Evolutionary conservation across 1,140 invertebrate genomes (phyloP).

Genomic region (Drosophila bocki): DNA sequence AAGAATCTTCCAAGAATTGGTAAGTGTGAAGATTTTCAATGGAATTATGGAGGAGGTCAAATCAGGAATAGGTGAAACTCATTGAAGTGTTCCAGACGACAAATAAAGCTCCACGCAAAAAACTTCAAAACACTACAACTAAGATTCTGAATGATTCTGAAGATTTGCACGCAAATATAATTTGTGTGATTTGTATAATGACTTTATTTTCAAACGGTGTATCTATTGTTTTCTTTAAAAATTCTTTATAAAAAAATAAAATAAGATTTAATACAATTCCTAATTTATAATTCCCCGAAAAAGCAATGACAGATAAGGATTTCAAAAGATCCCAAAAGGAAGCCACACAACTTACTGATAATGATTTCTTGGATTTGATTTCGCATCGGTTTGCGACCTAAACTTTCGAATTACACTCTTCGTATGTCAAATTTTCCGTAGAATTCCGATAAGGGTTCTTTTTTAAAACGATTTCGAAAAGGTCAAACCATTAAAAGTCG

Average conservation of each 20-base stretch:
- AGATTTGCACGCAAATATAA: constrained; percentile 15
- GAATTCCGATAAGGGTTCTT: constrained; percentile 1
- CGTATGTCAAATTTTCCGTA: neutral
- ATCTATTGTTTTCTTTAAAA: neutral
- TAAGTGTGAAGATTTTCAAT: constrained; percentile 41
- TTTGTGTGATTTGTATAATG: constrained; percentile 3
- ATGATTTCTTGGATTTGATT: neutral
- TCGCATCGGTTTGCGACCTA: neutral
- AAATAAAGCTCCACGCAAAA: neutral
- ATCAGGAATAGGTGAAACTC: neutral
- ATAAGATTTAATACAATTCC: neutral
- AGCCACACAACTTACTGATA: neutral
- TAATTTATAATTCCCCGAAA: neutral
- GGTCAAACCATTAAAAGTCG: neutral
- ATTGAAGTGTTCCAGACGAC: neutral
- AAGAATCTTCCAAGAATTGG: constrained; percentile 52
- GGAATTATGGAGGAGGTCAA: constrained; percentile 1
- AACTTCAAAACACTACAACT: neutral
- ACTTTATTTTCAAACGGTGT: neutral
- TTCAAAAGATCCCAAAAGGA: neutral
- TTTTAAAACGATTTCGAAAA: neutral
- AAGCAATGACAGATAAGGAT: neutral
- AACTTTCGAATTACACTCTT: neutral
- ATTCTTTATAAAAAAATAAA: neutral
- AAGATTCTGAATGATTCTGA: neutral